These are phyloP conservation scores for Lottia scabra DNA, from an alignment of 2,888 invertebrate species.

Conservation along the genomic window DNA sequence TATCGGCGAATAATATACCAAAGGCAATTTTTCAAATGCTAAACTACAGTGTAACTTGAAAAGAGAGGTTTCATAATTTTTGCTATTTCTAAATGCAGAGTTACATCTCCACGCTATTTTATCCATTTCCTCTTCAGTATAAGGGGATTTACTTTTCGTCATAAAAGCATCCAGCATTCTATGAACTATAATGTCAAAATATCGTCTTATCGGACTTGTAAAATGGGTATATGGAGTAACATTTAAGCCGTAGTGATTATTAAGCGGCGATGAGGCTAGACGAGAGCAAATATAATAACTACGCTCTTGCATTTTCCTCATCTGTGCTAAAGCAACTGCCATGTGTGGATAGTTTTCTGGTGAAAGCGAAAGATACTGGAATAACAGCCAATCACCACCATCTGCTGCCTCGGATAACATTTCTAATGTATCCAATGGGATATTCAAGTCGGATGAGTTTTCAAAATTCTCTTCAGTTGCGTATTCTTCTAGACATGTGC, in stretches of 20 bases:
- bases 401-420: slow-evolving; percentile 38
- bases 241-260: slow-evolving; percentile 49
- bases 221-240: slow-evolving; percentile 46
- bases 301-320: slow-evolving; percentile 43
- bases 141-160: background rate
- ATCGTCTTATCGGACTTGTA: slow-evolving; percentile 56
- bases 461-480: no score
- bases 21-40: slow-evolving; percentile 43
- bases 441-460: slow-evolving; percentile 29
- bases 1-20: slow-evolving; percentile 49
- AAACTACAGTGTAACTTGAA: slow-evolving; percentile 1
- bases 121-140: background rate
- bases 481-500: no score
- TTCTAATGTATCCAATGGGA: slow-evolving; percentile 41
- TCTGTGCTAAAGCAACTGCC: slow-evolving; percentile 44
- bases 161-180: slow-evolving; percentile 37
- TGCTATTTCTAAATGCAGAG: background rate
- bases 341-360: slow-evolving; percentile 56
- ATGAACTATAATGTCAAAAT: slow-evolving; percentile 58
- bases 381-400: slow-evolving; percentile 33
- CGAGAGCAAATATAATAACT: slow-evolving; percentile 45
- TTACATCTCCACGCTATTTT: background rate
- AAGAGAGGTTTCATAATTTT: background rate
- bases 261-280: slow-evolving; percentile 8
- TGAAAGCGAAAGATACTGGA: slow-evolving; percentile 48